Base-by-base conservation (phyloP, 1,140 invertebrate genomes). In the Saccostrea glomerata region DNA sequence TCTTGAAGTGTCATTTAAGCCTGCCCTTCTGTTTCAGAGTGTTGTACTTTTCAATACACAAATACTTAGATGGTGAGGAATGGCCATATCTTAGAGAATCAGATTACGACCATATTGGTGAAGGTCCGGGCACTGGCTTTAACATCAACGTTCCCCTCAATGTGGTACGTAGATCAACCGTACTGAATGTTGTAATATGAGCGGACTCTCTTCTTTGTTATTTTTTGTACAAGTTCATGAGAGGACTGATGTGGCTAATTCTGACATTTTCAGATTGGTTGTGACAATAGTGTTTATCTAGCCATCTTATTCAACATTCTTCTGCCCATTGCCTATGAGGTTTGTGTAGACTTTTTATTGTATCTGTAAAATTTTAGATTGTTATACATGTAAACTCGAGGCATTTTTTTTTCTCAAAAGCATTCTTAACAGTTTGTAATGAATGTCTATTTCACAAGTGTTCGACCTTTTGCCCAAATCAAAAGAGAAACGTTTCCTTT, bases 31-130 rank as follows among this genome's bases (percentile, higher is more conserved):
- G 2, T 95, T 96, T 92, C 92, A 98, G 98, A 92, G 98, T 99
- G 63, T 95, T 99, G 13, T 99, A 99, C 94, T 98, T 99, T 95
- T 99, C 98, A 0, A 98, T 99, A 89, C 99, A 99, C 95, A 98
- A 98, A 5, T 99, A 98, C 95, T 98, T 99, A 94, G 95, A 98
- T 94, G 99, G 99, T 1, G 95, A 95, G 73, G 99, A 98, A 95
- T 99, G 98, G 98, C 98, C 99, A 0, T 97, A 98, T 94, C 95
- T 99, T 23, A 95, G 96, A 83, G 98, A 99, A 95, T 98, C 97
- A 0, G 96, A 99, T 95, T 99, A 97, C 94, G 96, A 98, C 95
- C 97, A 97, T 91, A 96, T 98, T 82, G 98, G 98, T 0, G 94
- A 95, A 55, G 97, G 96, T 0, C 89, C 93, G 6, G 98, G 98